A percentile compares a stretch with the other conserved stretches of the same genome.
phyloP scores from a whole-genome alignment of 2,888 invertebrate species.

The Caenorhabditis drosophilae region DNA sequence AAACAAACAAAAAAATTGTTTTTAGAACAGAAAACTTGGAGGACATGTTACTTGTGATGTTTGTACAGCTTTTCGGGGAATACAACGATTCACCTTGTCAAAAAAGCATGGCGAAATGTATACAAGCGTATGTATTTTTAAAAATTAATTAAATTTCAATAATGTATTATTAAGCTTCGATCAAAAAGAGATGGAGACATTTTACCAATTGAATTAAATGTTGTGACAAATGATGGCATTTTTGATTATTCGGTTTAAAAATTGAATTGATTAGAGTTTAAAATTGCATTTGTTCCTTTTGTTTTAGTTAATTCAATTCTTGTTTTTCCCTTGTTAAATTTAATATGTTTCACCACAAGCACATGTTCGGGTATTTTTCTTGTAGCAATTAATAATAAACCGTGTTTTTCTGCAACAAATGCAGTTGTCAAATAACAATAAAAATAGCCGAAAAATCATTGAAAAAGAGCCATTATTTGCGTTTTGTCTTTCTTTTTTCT shows the following conservation, averaged over 20 bases:
- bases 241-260: slow-evolving; percentile 43
- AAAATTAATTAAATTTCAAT: neutral
- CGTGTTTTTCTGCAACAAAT: too few species aligned
- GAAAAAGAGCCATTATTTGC: too few species aligned
- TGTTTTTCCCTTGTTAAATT: too few species aligned
- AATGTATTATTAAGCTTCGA: slow-evolving; percentile 3
- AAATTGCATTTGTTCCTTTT: too few species aligned
- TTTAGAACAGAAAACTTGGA: slow-evolving; percentile 45
- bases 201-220: slow-evolving; percentile 46
- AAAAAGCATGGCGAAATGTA: slow-evolving; percentile 46
- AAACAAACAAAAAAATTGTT: neutral
- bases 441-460: too few species aligned
- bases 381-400: too few species aligned
- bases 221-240: slow-evolving; percentile 32
- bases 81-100: slow-evolving; percentile 56
- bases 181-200: slow-evolving; percentile 52
- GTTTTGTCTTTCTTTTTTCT: too few species aligned
- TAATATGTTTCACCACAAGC: too few species aligned
- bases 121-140: neutral
- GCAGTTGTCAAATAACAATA: too few species aligned
- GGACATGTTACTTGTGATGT: slow-evolving; percentile 56
- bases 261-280: too few species aligned
- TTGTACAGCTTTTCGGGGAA: slow-evolving; percentile 62
- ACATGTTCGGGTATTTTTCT: too few species aligned
- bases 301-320: too few species aligned